Base-by-base conservation (phyloP, 2,888 invertebrate genomes). In the Hyalella azteca region DNA sequence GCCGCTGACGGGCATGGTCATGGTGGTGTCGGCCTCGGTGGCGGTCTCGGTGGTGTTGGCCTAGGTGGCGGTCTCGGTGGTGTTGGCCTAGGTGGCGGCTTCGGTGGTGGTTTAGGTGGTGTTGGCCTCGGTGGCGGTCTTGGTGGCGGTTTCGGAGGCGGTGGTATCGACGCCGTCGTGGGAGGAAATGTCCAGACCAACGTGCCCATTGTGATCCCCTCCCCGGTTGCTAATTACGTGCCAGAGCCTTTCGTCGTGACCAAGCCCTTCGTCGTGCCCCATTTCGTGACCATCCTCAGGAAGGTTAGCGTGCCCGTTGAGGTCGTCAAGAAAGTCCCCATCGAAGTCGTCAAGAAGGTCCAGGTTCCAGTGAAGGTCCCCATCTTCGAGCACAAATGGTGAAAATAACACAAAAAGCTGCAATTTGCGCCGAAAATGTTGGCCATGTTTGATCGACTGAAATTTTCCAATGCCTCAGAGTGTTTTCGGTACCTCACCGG, bases 311-410 rank as follows among this genome's bases (percentile, higher is more conserved):
- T 45, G 5, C 75, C 75, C 15, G 75, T 75, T 45, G 75, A 75
- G 75, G 45, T 75, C 45, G 15, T 75, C 45, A 75, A 75, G 75
- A 75, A 75, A 45, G 75, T 75, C 75, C 75, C 75, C 40, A 39
- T 75, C n/a, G 75, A 75, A 39, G 45, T 75, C 11, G 75, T 75
- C 75, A 75, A 75, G 41, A 75, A 75, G 75, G 32, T 75, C 75
- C 75, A 75, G 40, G 75, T 75, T 29, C 75, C 75, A 40, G 29
- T 75, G 15, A 75, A 75, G 45, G 75, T 75, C 15, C 75, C 75
- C 40, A 39, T 75, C 75, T 45, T 45, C 75, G 66, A 66, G n/a
- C 32, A 66, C 36, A 36, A 36, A 4, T 36, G 19, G 36, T 13
- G 13, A 0, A 36, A 36, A 11, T 66, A 66, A 66, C 66, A 36